Evolutionary conservation across 2,888 invertebrate species (phyloP), one percentile per base, ranked within the genome.

Genomic region (Caradrina clavipalpis): DNA sequence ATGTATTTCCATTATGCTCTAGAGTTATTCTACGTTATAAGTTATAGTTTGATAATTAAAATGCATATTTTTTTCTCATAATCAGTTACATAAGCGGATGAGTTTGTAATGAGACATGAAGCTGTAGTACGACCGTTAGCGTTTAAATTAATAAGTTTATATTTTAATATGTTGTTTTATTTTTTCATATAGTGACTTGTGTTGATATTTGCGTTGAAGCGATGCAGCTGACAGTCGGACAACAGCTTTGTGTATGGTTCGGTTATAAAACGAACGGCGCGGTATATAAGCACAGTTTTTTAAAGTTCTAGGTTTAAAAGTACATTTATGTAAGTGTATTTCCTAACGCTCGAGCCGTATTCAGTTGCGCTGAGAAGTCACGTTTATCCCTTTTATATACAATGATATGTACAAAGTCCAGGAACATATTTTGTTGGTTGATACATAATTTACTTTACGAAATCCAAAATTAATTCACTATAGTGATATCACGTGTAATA

Each of bases 351-450:
- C 71, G 84, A 85, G 84, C 85, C 80, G 84, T 77, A 45, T 74
- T 72, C 70, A 60, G 49, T 62, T 61, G 62, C 54, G 60, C 72
- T 71, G 60, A 65, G 60, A 57, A 70, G 63, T 67, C 58, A 69
- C 26, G 19, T 55, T 72, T 53, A 61, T 73, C 81, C 66, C 59
- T 69, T 76, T 73, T 76, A 72, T 76, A 75, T 67, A 66, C 72
- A 71, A 69, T 59, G 47, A 76, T 83, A 69, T 84, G 84, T 84
- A 84, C 80, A 84, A 84, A 84, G 85, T 81, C 79, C 74, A 77
- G 74, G 76, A 84, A 81, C 65, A 82, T 76, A 11, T 79, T 79
- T 68, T 70, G 69, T 69, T 71, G 49, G 63, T 64, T 70, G n/a
- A 63, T 71, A 65, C 45, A 45, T 17, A 60, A 63, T 72, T 72